phyloP scores from a whole-genome alignment of 2,113 vertebrate genomes.

The Todiramphus chloris region DNA sequence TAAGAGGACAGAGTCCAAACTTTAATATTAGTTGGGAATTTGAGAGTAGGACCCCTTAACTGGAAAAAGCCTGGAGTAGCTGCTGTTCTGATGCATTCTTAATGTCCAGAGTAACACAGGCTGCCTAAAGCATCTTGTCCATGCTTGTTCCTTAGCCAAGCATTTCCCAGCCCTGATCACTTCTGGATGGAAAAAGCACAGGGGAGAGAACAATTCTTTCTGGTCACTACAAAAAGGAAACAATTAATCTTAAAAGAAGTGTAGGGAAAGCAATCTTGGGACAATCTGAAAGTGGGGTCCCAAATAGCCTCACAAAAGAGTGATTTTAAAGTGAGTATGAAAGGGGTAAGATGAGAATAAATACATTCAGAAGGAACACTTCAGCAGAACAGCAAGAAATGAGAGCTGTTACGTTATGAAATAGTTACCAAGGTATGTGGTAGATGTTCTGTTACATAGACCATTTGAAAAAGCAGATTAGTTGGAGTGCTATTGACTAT shows the following conservation, averaged over 20 bases:
- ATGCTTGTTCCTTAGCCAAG: background rate
- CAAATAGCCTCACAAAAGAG: background rate
- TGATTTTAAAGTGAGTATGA: background rate
- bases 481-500: background rate
- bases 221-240: background rate
- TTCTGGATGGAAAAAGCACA: background rate
- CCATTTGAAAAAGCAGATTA: background rate
- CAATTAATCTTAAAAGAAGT: background rate
- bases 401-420: background rate
- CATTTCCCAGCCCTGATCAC: background rate
- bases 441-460: background rate
- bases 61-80: background rate
- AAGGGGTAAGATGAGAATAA: background rate
- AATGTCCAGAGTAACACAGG: background rate
- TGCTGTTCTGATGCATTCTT: background rate
- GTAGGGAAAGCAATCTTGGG: background rate
- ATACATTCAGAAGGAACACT: background rate
- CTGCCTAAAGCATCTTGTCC: background rate
- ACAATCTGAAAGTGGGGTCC: background rate
- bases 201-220: background rate
- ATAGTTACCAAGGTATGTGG: background rate
- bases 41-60: background rate
- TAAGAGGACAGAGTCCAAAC: background rate
- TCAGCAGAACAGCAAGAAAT: background rate
- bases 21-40: background rate